Evolutionary conservation across 1,140 invertebrate genomes (phyloP).

Genomic region (Coenobita brevimanus): DNA sequence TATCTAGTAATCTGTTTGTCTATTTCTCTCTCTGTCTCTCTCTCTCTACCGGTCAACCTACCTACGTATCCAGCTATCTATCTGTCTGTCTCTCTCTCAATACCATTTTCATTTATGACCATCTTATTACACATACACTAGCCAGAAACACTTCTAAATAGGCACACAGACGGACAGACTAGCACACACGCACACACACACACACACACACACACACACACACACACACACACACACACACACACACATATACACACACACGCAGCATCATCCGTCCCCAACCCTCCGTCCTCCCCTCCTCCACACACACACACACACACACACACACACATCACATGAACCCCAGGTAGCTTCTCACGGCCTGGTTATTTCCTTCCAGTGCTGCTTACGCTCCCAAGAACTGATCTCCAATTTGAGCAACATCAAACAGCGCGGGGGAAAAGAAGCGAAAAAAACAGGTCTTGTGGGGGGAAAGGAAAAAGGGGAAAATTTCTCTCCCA

Average conservation of each 20-base stretch:
- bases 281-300: neutral
- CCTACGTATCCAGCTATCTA: too few species aligned
- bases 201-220: neutral
- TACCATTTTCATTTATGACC: neutral
- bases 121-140: neutral
- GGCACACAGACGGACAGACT: too few species aligned
- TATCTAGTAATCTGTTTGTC: neutral
- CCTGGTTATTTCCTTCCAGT: too few species aligned
- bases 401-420: too few species aligned
- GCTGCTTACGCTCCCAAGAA: too few species aligned
- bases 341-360: too few species aligned
- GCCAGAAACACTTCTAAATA: neutral
- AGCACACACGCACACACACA: too few species aligned
- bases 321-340: neutral
- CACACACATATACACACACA: neutral
- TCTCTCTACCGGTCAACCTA: too few species aligned
- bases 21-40: neutral
- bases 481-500: neutral
- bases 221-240: neutral
- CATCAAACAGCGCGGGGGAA: neutral
- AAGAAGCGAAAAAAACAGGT: neutral
- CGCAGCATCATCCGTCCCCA: neutral
- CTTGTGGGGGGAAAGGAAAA: slow-evolving; percentile 12
- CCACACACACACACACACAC: neutral
- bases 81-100: neutral